phyloP scores from a whole-genome alignment of 2,888 invertebrate species.

The Tetheella fluctuosa region DNA sequence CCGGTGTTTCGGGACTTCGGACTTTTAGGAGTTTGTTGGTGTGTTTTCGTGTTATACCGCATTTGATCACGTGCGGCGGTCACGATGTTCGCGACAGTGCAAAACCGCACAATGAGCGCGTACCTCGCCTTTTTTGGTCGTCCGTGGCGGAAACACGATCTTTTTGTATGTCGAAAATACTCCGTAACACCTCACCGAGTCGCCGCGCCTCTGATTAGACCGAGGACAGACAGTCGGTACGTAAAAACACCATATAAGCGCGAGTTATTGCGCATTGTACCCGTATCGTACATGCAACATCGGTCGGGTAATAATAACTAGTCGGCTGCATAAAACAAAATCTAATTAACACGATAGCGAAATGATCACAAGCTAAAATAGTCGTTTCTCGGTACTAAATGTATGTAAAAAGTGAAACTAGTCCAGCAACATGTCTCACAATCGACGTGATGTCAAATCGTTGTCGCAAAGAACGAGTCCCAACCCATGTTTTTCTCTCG shows the following conservation, averaged over 20 bases:
- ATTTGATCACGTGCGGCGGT: conserved; percentile 65
- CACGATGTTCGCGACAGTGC: conserved; percentile 44
- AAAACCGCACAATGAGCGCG: conserved; percentile 66
- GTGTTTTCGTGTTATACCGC: conserved; percentile 44
- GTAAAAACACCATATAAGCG: conserved; percentile 39
- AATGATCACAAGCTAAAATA: conserved; percentile 78
- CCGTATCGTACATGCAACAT: conserved; percentile 23
- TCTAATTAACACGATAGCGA: conserved; percentile 64
- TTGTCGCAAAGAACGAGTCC: conserved; percentile 78
- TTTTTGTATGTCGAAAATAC: conserved; percentile 66
- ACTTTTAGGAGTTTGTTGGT: conserved; percentile 24
- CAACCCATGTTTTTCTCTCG: conserved; percentile 82
- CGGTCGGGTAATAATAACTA: conserved; percentile 28
- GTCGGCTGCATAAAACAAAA: conserved; percentile 36
- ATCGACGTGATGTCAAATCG: conserved; percentile 81
- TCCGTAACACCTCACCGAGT: conserved; percentile 63
- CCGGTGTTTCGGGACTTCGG: conserved; percentile 18
- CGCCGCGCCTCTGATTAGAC: conserved; percentile 46
- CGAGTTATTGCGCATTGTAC: conserved; percentile 28
- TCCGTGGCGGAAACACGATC: conserved; percentile 59
- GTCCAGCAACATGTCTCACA: conserved; percentile 76
- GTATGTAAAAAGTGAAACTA: conserved; percentile 72
- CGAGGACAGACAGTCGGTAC: conserved; percentile 20
- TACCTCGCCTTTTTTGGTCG: conserved; percentile 63
- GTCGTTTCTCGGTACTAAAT: conserved; percentile 57